phyloP scores from a whole-genome alignment of 53 echinoderm and acorn worm genomes.

The Actinopyga echinites region DNA sequence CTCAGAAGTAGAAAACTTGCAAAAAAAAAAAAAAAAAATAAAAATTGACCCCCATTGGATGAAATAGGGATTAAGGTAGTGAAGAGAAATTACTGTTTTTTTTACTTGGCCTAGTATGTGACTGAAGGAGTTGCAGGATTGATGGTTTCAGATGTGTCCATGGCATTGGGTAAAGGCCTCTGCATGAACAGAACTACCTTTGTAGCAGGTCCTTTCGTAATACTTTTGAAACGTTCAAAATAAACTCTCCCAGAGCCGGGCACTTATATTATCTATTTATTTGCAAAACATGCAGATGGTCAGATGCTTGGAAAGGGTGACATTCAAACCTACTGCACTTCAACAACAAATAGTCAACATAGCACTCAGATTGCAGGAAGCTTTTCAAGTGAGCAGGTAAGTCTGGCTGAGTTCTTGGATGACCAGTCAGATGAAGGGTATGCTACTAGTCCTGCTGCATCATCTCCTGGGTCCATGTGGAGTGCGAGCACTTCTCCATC shows the following conservation, averaged over 20 bases:
- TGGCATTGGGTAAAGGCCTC: no score
- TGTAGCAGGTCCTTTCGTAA: no score
- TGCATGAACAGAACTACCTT: no score
- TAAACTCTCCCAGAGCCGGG: neutral
- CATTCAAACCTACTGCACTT: conserved; percentile 18
- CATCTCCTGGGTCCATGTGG: conserved; percentile 52
- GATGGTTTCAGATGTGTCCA: no score
- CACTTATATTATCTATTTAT: conserved; percentile 42
- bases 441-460: conserved; percentile 42
- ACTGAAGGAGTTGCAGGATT: no score
- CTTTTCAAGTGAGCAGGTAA: conserved; percentile 28
- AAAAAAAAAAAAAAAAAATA: no score
- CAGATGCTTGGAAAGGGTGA: conserved; percentile 29
- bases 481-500: conserved; percentile 44
- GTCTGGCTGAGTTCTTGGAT: conserved; percentile 33
- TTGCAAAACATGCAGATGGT: conserved; percentile 53
- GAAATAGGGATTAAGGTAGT: no score
- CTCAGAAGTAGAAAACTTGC: no score
- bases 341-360: conserved; percentile 28
- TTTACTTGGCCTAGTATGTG: no score
- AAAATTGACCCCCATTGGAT: no score
- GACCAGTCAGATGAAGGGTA: conserved; percentile 45
- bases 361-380: conserved; percentile 15
- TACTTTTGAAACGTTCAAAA: no score
- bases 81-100: no score